A percentile compares a stretch with the other conserved stretches of the same genome.
phyloP scores from a whole-genome alignment of 2,113 vertebrate species.

The Seriola dumerili region DNA sequence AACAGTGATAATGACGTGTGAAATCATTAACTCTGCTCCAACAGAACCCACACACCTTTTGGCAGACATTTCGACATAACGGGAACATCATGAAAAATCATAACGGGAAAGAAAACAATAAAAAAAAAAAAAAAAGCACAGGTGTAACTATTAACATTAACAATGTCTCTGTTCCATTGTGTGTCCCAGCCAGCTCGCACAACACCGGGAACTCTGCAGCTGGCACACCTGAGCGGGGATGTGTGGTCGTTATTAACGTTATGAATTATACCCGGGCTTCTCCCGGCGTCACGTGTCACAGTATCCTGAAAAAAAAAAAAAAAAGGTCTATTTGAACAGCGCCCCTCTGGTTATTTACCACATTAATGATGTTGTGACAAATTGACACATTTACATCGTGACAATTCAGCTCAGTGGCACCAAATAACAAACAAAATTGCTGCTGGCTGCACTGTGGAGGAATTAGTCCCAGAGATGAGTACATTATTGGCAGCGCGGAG shows the following conservation, averaged over 20 bases:
- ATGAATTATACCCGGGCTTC: not conserved
- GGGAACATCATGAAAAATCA: conserved; percentile 65
- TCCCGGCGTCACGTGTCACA: not conserved
- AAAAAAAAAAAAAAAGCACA: not conserved
- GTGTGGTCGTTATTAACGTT: not conserved
- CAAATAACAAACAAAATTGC: not conserved
- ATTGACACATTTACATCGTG: no score
- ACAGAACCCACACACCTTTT: conserved; percentile 16
- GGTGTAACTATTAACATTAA: conserved; percentile 60
- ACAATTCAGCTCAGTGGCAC: not conserved
- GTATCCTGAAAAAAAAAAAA: not conserved
- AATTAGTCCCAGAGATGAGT: not conserved
- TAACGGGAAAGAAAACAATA: not conserved
- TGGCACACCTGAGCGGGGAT: not conserved
- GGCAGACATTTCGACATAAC: conserved; percentile 56
- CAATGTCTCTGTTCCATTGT: conserved; percentile 31
- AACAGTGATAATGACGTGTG: conserved; percentile 10
- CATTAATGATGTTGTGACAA: not conserved
- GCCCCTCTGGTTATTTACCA: no score
- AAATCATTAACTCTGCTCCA: conserved; percentile 29
- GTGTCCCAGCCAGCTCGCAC: conserved; percentile 15
- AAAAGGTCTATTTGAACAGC: not conserved
- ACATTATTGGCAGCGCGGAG: not conserved
- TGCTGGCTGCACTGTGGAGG: not conserved
- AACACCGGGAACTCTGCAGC: not conserved